These are phyloP conservation scores for Diachasma alloeum DNA, from an alignment of 1,140 invertebrate species.

Conservation along the genomic window DNA sequence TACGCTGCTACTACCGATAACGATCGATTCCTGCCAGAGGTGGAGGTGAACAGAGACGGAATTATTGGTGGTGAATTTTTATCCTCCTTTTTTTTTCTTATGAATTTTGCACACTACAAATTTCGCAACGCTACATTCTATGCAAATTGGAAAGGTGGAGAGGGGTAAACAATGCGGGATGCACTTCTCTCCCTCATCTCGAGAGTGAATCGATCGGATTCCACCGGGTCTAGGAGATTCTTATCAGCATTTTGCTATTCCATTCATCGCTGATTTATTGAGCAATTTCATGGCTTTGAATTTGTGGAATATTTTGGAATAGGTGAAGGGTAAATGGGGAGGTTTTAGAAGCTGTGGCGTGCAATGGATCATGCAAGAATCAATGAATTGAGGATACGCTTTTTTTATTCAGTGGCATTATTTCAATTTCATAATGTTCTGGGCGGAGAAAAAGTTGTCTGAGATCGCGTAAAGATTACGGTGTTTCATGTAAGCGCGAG, in stretches of 20 bases:
- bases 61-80: conserved; percentile 31
- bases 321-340: neutral
- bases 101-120: conserved; percentile 41
- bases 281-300: conserved; percentile 11
- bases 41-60: conserved; percentile 20
- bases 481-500: too few species aligned
- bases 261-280: conserved; percentile 14
- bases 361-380: neutral
- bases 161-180: neutral
- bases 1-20: conserved; percentile 45
- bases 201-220: conserved; percentile 7
- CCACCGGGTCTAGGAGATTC: conserved; percentile 1
- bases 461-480: too few species aligned
- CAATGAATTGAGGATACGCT: too few species aligned
- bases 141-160: conserved; percentile 44
- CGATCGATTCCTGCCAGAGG: conserved; percentile 50
- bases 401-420: too few species aligned
- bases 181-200: neutral
- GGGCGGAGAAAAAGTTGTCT: too few species aligned
- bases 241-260: conserved; percentile 1
- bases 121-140: conserved; percentile 63
- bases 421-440: too few species aligned
- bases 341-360: neutral
- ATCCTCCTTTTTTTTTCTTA: conserved; percentile 38
- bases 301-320: neutral